Percentiles rank a stretch among this genome's conserved stretches.
These are phyloP conservation scores for Nansenia antarctica DNA, from an alignment of 2,113 vertebrate genomes.

Conservation along the genomic window DNA sequence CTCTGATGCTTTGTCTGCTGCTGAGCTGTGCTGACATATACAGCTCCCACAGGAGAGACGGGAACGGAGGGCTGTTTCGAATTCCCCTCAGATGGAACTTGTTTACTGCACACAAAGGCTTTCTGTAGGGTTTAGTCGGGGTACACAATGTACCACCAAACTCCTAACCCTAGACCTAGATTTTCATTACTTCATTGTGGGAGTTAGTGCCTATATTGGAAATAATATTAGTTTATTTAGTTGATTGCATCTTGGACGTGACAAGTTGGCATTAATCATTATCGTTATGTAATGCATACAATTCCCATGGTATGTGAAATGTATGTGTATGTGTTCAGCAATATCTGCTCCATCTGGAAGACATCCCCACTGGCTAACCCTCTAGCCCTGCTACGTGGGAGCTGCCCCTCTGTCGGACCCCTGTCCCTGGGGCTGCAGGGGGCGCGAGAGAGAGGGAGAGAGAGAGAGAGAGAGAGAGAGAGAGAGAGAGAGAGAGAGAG, in stretches of 20 bases:
- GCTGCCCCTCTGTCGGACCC: not conserved
- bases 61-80: conserved; percentile 58
- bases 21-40: conserved; percentile 39
- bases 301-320: not conserved
- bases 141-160: conserved; percentile 35
- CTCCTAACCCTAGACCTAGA: conserved; percentile 36
- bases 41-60: conserved; percentile 31
- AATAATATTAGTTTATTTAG: not conserved
- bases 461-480: too few species aligned
- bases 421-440: not conserved
- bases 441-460: too few species aligned
- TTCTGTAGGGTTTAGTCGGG: conserved; percentile 38
- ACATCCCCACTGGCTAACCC: too few species aligned
- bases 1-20: conserved; percentile 47
- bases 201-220: not conserved
- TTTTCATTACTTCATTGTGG: conserved; percentile 26
- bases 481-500: too few species aligned
- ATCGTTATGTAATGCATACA: not conserved
- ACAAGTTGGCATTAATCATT: not conserved
- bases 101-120: conserved; percentile 62
- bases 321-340: not conserved
- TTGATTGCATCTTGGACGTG: conserved; percentile 1
- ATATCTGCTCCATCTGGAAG: not conserved
- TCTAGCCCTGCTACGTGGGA: too few species aligned
- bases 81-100: conserved; percentile 64